phyloP scores from a whole-genome alignment of 2,888 invertebrate species.

The Melieria omissa region DNA sequence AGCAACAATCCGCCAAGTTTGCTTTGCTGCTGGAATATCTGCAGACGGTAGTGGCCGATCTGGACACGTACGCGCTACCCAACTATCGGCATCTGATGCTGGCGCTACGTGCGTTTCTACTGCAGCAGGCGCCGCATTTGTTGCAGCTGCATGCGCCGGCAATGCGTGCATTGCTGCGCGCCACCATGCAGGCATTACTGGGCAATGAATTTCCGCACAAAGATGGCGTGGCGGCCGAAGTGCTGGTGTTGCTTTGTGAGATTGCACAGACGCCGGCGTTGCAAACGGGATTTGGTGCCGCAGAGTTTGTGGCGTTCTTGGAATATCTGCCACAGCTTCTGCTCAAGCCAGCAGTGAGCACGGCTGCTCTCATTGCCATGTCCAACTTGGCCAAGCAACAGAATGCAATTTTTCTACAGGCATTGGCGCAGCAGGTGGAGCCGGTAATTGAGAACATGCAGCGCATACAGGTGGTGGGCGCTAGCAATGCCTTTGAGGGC shows the following conservation, averaged over 20 bases:
- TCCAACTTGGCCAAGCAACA: slow-evolving; percentile 71
- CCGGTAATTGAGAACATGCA: slow-evolving; percentile 67
- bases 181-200: slow-evolving; percentile 54
- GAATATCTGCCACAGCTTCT: slow-evolving; percentile 71
- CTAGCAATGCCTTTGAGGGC: slow-evolving; percentile 62
- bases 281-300: slow-evolving; percentile 53
- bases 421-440: slow-evolving; percentile 66
- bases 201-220: slow-evolving; percentile 51
- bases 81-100: slow-evolving; percentile 51
- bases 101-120: slow-evolving; percentile 53
- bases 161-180: slow-evolving; percentile 56
- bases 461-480: slow-evolving; percentile 61
- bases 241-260: slow-evolving; percentile 68
- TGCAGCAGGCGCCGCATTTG: slow-evolving; percentile 51
- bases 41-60: slow-evolving; percentile 37
- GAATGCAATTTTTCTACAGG: slow-evolving; percentile 68
- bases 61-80: slow-evolving; percentile 41
- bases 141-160: slow-evolving; percentile 47
- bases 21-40: slow-evolving; percentile 45
- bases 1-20: slow-evolving; percentile 41
- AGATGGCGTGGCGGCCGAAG: slow-evolving; percentile 51
- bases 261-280: slow-evolving; percentile 67
- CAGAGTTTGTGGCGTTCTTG: slow-evolving; percentile 69
- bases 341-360: slow-evolving; percentile 68
- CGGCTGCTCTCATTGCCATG: slow-evolving; percentile 70